phyloP scores from a whole-genome alignment of 2,797 vertebrate genomes.

The Podargus strigoides region DNA sequence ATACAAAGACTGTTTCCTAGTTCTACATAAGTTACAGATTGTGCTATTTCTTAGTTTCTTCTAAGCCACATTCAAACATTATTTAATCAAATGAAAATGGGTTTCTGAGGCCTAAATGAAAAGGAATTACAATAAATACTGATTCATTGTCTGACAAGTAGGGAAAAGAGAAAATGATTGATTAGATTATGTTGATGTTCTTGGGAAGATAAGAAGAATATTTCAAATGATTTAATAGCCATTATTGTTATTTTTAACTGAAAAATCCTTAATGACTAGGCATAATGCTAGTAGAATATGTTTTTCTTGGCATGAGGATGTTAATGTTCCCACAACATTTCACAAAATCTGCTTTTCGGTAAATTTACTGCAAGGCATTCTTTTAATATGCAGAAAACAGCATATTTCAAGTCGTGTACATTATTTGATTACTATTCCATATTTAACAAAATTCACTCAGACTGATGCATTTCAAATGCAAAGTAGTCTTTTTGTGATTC shows the following conservation, averaged over 20 bases:
- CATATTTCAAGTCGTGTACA: slow-evolving; percentile 33
- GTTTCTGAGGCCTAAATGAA: not conserved
- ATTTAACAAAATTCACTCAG: slow-evolving; percentile 46
- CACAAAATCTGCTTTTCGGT: slow-evolving; percentile 34
- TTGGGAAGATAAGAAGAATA: not conserved
- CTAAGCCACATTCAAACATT: not conserved
- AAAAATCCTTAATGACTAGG: slow-evolving; percentile 31
- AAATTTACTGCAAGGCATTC: slow-evolving; percentile 54
- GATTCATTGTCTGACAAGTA: not conserved
- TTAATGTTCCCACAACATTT: slow-evolving; percentile 47
- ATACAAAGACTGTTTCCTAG: not conserved
- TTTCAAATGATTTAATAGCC: slow-evolving; percentile 28
- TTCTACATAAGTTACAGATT: not conserved
- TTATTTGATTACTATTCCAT: slow-evolving; percentile 40
- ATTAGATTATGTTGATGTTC: slow-evolving; percentile 6
- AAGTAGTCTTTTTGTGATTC: slow-evolving; percentile 36
- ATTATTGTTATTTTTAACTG: slow-evolving; percentile 32
- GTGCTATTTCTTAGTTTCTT: not conserved
- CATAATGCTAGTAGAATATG: not conserved
- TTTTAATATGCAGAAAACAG: slow-evolving; percentile 46
- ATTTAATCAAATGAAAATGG: not conserved
- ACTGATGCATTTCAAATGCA: slow-evolving; percentile 52
- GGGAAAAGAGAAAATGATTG: slow-evolving; percentile 7
- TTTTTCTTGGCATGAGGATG: slow-evolving; percentile 21
- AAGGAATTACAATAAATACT: slow-evolving; percentile 18